Evolutionary conservation across 2,888 invertebrate species (phyloP), one percentile per base, ranked within the genome.

Genomic region (Escarpia spicata): DNA sequence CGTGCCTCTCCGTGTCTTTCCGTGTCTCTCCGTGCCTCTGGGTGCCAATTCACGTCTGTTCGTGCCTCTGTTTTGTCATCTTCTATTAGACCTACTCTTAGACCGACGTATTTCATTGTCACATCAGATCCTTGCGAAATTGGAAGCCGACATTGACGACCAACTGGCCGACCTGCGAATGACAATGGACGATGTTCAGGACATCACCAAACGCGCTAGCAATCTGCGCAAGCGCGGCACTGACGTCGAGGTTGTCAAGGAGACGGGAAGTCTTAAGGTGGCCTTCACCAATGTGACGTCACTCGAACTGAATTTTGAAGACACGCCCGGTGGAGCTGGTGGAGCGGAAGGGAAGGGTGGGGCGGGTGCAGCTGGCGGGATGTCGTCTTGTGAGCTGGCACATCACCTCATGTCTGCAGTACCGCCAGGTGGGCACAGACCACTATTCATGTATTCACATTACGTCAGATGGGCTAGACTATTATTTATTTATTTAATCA

Each of bases 261-360:
- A 75, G 75, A 75, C 75, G 75, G 75, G 75, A 26, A 26, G 75
- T 75, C 75, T 75, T 15, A 75, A 75, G 75, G 75, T 26, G 19
- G 75, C 75, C 75, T 75, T 75, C 75, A 19, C 19, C 75, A 75
- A 75, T 75, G 75, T 75, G 75, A 75, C 75, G 75, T 75, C 75
- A 75, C 4, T 75, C 19, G 75, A 75, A 6, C 75, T 75, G 2
- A 75, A 2, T 2, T 75, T 75, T 75, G 75, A 75, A 19, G 75
- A 75, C 75, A n/a, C 75, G 26, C 75, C 75, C 19, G 75, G 75
- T 26, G 26, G 19, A 6, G 26, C 75, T 15, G 75, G 75, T n/a
- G 19, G 26, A 26, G 75, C 75, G 4, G 26, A 26, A 6, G 75
- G n/a, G 75, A 1, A 75, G 75, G 75, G 75, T 6, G 75, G 19